Evolutionary conservation across 2,888 invertebrate species (phyloP).

Genomic region (Hemicrepidius hirtus): DNA sequence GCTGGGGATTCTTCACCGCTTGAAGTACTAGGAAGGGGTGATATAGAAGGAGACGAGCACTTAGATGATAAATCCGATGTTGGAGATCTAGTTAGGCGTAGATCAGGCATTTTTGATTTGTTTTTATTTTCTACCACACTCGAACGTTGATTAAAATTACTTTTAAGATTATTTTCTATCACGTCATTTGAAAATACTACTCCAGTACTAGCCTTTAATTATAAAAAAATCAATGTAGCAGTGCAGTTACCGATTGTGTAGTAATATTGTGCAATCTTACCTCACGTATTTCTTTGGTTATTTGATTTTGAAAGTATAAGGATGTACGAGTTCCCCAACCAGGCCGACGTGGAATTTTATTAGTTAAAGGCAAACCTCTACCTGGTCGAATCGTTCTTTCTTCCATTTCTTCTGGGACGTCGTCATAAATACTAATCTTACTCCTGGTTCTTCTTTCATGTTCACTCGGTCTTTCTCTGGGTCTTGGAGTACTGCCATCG

Average conservation of each 20-base stretch:
- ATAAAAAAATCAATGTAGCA: no score
- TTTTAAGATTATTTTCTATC: background rate
- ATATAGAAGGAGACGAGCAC: no score
- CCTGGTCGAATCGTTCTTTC: conserved; percentile 17
- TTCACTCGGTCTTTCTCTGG: conserved; percentile 12
- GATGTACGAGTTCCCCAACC: conserved; percentile 39
- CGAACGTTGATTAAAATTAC: background rate
- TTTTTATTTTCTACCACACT: no score
- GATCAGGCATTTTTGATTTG: background rate
- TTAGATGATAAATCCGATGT: no score
- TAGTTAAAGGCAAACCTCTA: conserved; percentile 26
- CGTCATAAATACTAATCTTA: conserved; percentile 43
- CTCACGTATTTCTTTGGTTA: conserved; percentile 2
- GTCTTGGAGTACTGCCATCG: background rate
- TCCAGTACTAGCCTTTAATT: background rate
- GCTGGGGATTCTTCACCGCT: no score
- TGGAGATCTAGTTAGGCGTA: background rate
- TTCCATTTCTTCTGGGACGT: conserved; percentile 18
- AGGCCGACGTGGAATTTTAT: background rate
- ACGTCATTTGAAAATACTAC: background rate
- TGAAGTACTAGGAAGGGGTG: no score
- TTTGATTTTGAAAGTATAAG: conserved; percentile 10
- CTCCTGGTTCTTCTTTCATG: conserved; percentile 21
- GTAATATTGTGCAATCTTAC: background rate
- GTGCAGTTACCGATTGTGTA: no score